Evolutionary conservation across 2,797 vertebrate genomes (phyloP).

Genomic region (Scomberomorus guttatus): DNA sequence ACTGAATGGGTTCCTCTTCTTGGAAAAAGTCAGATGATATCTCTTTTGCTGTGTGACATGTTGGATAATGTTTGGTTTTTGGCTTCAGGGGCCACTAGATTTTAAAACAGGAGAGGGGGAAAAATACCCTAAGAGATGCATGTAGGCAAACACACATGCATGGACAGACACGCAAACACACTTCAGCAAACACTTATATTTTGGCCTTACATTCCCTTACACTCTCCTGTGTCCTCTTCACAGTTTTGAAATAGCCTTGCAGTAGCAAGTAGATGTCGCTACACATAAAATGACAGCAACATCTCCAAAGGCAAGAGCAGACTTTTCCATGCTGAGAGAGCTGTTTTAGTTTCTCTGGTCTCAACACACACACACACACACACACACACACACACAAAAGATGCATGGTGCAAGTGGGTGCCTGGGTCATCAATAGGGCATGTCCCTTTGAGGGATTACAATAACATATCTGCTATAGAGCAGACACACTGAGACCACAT

Average conservation of each 20-base stretch:
- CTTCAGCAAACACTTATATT: conserved; percentile 21
- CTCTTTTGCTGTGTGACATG: conserved; percentile 50
- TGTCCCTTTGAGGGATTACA: conserved; percentile 35
- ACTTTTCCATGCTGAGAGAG: conserved; percentile 66
- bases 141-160: conserved; percentile 14
- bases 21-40: conserved; percentile 49
- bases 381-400: conserved; percentile 15
- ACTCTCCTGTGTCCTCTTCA: conserved; percentile 61
- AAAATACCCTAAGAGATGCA: conserved; percentile 40
- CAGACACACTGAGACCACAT: conserved; percentile 5
- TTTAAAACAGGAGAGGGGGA: conserved; percentile 35
- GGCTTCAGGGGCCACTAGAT: conserved; percentile 42
- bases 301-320: conserved; percentile 71
- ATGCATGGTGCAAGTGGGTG: conserved; percentile 21
- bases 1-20: conserved; percentile 12
- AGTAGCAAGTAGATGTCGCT: conserved; percentile 65
- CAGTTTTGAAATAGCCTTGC: conserved; percentile 70
- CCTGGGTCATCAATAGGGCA: conserved; percentile 42
- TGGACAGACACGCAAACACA: conserved; percentile 4
- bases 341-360: conserved; percentile 47
- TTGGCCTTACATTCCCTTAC: conserved; percentile 54
- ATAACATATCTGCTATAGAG: conserved; percentile 14
- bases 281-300: conserved; percentile 73
- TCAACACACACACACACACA: conserved; percentile 18
- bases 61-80: conserved; percentile 55